Conservation (phyloP, 2,888 invertebrate genomes). For the Pomacea canaliculata region DNA sequence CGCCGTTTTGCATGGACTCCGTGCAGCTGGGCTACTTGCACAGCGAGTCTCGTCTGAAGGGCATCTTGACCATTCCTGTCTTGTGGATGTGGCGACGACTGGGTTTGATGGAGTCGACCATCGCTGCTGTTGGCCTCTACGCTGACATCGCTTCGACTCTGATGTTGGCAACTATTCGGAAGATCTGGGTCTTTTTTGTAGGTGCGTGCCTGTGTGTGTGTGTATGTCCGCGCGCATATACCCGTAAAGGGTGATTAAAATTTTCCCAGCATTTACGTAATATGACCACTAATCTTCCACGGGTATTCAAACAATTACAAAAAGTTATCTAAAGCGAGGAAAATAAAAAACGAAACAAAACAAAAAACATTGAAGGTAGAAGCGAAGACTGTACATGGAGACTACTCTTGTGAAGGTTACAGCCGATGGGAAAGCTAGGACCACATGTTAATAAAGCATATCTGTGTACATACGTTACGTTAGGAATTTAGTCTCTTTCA, state of each 20-base stretch:
- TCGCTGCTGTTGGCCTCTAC: neutral
- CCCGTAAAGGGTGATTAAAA: neutral
- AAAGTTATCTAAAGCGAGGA: no score
- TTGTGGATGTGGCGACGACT: conserved; percentile 1
- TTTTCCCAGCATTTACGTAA: no score
- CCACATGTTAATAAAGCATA: no score
- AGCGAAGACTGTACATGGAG: no score
- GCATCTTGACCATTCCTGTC: conserved; percentile 2
- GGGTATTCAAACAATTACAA: no score
- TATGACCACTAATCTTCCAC: no score
- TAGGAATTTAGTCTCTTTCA: no score
- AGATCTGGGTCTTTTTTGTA: conserved; percentile 4
- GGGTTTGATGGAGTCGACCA: neutral
- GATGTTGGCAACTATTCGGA: neutral
- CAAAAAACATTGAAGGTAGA: no score
- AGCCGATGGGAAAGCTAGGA: no score
- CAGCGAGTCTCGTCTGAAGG: neutral
- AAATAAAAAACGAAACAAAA: no score
- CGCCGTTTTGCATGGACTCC: conserved; percentile 1
- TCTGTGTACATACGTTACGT: no score
- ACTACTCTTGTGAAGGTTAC: no score
- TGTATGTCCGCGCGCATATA: neutral
- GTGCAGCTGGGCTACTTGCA: conserved; percentile 6
- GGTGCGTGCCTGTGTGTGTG: conserved; percentile 5
- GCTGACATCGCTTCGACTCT: neutral